A percentile compares a stretch with the other conserved stretches of the same genome.
Conservation (phyloP, 1,140 invertebrate species). For the Lordiphosa stackelbergi region DNA sequence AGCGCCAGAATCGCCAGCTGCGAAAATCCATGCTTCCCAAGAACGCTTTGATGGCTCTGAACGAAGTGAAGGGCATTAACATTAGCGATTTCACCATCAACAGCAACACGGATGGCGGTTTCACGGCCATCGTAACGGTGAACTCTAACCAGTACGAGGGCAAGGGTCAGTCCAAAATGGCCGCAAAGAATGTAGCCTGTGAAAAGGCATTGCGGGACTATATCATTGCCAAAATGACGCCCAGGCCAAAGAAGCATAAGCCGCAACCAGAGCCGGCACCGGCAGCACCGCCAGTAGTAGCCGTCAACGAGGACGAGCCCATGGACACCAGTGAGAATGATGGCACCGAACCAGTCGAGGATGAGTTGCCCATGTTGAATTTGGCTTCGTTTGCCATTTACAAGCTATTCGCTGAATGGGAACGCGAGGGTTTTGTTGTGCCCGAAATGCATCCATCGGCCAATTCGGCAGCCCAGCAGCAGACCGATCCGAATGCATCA, state of each 20-base stretch:
- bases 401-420: slow-evolving; percentile 87
- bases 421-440: slow-evolving; percentile 83
- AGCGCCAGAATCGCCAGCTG: slow-evolving; percentile 83
- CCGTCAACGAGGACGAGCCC: slow-evolving; percentile 11
- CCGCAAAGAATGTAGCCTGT: slow-evolving; percentile 82
- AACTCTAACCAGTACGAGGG: slow-evolving; percentile 71
- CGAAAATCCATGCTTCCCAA: slow-evolving; percentile 85
- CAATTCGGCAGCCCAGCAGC: slow-evolving; percentile 20
- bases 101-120: slow-evolving; percentile 60
- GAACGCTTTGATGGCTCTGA: slow-evolving; percentile 91
- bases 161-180: slow-evolving; percentile 78
- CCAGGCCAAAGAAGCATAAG: slow-evolving; percentile 50
- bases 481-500: slow-evolving; percentile 50
- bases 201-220: slow-evolving; percentile 85
- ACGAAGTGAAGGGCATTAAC: slow-evolving; percentile 84
- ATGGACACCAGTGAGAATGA: slow-evolving; percentile 45
- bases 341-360: slow-evolving; percentile 60
- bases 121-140: slow-evolving; percentile 68
- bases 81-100: slow-evolving; percentile 74
- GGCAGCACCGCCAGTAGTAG: slow-evolving; percentile 3
- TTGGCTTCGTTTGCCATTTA: slow-evolving; percentile 86
- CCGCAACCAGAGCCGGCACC: slow-evolving; percentile 19
- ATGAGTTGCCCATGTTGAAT: slow-evolving; percentile 85
- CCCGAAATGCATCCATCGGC: slow-evolving; percentile 77
- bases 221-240: slow-evolving; percentile 83